Conservation (phyloP, 2,797 vertebrate species). For the Denticeps clupeoides region DNA sequence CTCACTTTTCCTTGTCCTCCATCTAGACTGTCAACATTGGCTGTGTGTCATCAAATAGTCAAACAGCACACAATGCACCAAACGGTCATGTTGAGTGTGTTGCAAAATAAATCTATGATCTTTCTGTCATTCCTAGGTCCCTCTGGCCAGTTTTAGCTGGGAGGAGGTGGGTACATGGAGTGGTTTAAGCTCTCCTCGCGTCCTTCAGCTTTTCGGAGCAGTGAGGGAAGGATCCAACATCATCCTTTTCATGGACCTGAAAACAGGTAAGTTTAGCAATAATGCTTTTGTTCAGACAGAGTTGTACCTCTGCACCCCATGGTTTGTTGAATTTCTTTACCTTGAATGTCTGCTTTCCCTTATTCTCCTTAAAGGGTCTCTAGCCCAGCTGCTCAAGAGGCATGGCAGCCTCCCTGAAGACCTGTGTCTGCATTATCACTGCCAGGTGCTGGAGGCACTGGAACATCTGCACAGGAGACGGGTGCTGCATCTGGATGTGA, state of each 20-base stretch:
- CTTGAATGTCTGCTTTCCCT: constrained; percentile 30
- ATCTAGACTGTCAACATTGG: too few species aligned
- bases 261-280: constrained; percentile 64
- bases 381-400: constrained; percentile 76
- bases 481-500: constrained; percentile 84
- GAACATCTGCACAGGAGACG: constrained; percentile 75
- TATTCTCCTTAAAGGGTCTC: constrained; percentile 56
- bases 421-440: constrained; percentile 77
- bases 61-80: too few species aligned
- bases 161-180: constrained; percentile 81
- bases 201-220: constrained; percentile 80
- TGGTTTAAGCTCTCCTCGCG: constrained; percentile 60
- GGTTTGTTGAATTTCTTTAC: too few species aligned
- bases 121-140: constrained; percentile 56
- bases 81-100: neutral
- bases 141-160: constrained; percentile 67
- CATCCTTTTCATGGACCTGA: constrained; percentile 86
- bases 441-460: constrained; percentile 76
- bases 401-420: constrained; percentile 71
- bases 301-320: too few species aligned
- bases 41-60: too few species aligned
- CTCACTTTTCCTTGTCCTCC: too few species aligned
- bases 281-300: too few species aligned
- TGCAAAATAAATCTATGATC: neutral
- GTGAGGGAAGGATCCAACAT: constrained; percentile 79